A percentile compares a stretch with the other conserved stretches of the same genome.
Conservation (phyloP, 2,797 vertebrate species). For the Miichthys miiuy region DNA sequence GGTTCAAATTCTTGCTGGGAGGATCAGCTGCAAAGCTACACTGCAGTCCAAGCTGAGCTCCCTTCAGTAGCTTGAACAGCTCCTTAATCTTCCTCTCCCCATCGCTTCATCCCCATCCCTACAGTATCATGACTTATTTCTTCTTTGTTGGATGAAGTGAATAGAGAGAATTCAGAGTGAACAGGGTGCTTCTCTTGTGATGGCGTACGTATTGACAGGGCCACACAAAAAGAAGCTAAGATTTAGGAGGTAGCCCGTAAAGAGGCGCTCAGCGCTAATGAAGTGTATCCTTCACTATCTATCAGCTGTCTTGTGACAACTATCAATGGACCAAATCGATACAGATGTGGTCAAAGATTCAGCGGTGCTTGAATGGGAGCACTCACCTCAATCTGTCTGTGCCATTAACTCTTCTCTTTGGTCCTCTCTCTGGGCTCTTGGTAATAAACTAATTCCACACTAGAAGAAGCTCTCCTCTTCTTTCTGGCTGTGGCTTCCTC, state of each 20-base stretch:
- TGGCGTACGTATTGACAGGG: slow-evolving; percentile 58
- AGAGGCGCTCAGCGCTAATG: slow-evolving; percentile 74
- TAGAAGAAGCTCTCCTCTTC: slow-evolving; percentile 7
- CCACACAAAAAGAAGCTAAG: slow-evolving; percentile 65
- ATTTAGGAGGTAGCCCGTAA: slow-evolving; percentile 73
- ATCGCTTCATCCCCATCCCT: slow-evolving; percentile 15
- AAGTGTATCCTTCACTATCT: slow-evolving; percentile 80
- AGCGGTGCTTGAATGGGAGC: slow-evolving; percentile 63
- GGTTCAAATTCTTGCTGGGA: slow-evolving; percentile 16
- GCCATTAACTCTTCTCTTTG: slow-evolving; percentile 68
- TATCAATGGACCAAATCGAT: slow-evolving; percentile 81
- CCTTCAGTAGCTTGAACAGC: slow-evolving; percentile 19
- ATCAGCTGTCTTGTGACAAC: slow-evolving; percentile 77
- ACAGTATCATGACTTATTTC: slow-evolving; percentile 56
- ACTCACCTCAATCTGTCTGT: slow-evolving; percentile 73
- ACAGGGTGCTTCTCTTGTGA: slow-evolving; percentile 40
- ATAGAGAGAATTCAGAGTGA: slow-evolving; percentile 45
- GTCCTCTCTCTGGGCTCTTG: slow-evolving; percentile 39
- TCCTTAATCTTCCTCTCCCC: slow-evolving; percentile 45
- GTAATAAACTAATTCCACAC: slow-evolving; percentile 52
- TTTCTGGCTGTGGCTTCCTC: slow-evolving; percentile 17
- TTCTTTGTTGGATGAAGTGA: slow-evolving; percentile 63
- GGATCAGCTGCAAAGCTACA: slow-evolving; percentile 37
- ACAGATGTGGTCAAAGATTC: slow-evolving; percentile 78
- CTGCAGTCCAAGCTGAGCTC: slow-evolving; percentile 4